Percentiles rank a stretch among this genome's conserved stretches.
These are phyloP conservation scores for Synchiropus splendidus DNA, from an alignment of 2,113 vertebrate genomes.

Conservation along the genomic window DNA sequence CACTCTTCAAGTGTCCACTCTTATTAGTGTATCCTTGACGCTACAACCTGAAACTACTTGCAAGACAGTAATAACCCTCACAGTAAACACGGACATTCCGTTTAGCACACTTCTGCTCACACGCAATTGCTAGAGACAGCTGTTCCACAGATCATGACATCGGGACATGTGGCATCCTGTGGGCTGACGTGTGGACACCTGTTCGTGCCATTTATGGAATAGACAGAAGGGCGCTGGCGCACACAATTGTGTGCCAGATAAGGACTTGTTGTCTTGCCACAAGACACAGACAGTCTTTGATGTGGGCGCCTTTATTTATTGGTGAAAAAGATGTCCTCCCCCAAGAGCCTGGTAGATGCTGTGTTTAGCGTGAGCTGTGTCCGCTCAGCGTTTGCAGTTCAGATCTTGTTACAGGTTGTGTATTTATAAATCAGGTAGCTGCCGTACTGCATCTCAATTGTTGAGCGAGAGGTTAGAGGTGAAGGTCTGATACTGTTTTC, in stretches of 20 bases:
- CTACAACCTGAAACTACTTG: slow-evolving; percentile 27
- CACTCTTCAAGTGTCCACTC: slow-evolving; percentile 17
- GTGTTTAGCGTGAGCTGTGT: too few relatives aligned
- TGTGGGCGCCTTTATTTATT: too few relatives aligned
- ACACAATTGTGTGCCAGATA: background rate
- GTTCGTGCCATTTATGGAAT: slow-evolving; percentile 47
- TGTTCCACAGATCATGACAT: slow-evolving; percentile 53
- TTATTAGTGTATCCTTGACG: slow-evolving; percentile 37
- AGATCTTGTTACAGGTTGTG: slow-evolving; percentile 10
- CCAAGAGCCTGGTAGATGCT: too few relatives aligned
- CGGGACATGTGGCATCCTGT: slow-evolving; percentile 55
- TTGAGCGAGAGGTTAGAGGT: slow-evolving; percentile 24
- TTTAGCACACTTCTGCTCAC: slow-evolving; percentile 1
- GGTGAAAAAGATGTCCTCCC: too few relatives aligned
- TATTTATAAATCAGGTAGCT: slow-evolving; percentile 24
- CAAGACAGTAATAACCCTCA: slow-evolving; percentile 25
- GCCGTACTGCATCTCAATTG: slow-evolving; percentile 15
- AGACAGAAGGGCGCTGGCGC: slow-evolving; percentile 11
- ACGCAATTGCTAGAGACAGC: slow-evolving; percentile 34
- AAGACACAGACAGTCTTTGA: too few relatives aligned
- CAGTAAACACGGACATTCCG: slow-evolving; percentile 19
- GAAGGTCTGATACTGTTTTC: slow-evolving; percentile 26
- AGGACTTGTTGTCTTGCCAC: too few relatives aligned
- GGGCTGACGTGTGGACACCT: slow-evolving; percentile 60
- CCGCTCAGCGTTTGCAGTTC: too few relatives aligned